Evolutionary conservation across 2,113 vertebrate genomes (phyloP).

Genomic region (Oryzias curvinotus): DNA sequence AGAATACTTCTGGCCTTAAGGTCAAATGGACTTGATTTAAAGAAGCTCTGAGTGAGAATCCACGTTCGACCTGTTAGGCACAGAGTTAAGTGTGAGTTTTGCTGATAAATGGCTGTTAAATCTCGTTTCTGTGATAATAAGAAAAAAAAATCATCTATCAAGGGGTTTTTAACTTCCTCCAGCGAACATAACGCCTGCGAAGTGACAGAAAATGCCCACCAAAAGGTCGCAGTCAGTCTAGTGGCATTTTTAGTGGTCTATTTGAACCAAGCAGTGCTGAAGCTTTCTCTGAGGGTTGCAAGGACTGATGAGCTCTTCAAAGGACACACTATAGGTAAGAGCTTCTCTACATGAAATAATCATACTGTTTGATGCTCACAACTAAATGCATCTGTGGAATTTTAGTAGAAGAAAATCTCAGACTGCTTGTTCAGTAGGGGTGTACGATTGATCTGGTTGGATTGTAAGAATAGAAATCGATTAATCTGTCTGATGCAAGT

Average conservation of each 20-base stretch:
- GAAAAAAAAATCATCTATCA: constrained; percentile 18
- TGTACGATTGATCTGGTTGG: too few species aligned
- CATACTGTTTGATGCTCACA: not conserved
- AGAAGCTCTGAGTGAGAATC: constrained; percentile 24
- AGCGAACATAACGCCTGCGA: constrained; percentile 13
- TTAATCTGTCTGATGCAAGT: too few species aligned
- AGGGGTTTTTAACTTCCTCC: constrained; percentile 17
- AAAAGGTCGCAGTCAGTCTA: constrained; percentile 34
- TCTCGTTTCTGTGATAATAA: constrained; percentile 24
- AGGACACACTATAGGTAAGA: not conserved
- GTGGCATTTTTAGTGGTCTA: constrained; percentile 8
- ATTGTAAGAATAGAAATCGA: too few species aligned
- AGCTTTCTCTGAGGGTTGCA: not conserved
- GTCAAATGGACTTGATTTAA: constrained; percentile 29
- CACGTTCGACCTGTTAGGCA: constrained; percentile 26
- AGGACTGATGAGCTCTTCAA: not conserved
- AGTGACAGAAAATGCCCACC: constrained; percentile 27
- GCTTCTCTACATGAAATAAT: not conserved
- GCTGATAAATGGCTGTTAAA: constrained; percentile 9
- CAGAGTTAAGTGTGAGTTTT: constrained; percentile 33
- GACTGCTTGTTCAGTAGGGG: too few species aligned
- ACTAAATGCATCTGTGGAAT: too few species aligned
- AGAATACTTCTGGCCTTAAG: not conserved
- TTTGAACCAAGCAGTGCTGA: not conserved
- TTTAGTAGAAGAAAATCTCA: too few species aligned